Evolutionary conservation across 2,113 vertebrate species (phyloP).

Genomic region (Megatriorchis doriae): DNA sequence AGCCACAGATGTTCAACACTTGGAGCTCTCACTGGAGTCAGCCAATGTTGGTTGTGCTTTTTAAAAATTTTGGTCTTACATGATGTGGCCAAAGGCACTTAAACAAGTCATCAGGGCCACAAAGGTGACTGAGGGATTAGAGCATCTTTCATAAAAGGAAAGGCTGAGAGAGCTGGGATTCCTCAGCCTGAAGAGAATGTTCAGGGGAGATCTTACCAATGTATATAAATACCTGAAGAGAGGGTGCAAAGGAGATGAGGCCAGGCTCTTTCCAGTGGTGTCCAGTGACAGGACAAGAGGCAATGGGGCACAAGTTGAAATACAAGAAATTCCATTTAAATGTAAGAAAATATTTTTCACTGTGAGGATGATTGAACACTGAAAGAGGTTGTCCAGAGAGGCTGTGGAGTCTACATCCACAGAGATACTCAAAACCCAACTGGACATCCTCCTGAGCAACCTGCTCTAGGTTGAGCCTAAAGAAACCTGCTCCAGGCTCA

Average conservation of each 20-base stretch:
- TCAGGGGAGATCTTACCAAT: neutral
- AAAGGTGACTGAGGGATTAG: neutral
- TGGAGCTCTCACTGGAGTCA: neutral
- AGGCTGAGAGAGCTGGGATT: neutral
- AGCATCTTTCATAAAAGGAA: neutral
- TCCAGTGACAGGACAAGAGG: neutral
- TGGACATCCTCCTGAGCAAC: neutral
- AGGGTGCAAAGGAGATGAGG: neutral
- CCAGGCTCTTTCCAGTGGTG: neutral
- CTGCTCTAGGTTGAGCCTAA: neutral
- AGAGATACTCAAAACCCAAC: neutral
- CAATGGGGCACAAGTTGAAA: neutral
- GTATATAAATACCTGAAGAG: neutral
- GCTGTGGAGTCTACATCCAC: neutral
- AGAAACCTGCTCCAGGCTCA: neutral
- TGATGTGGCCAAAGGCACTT: neutral
- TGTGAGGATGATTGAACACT: neutral
- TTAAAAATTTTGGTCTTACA: neutral
- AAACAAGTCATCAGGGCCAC: neutral
- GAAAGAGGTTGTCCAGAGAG: neutral
- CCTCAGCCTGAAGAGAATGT: neutral
- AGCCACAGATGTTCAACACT: neutral
- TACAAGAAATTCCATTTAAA: neutral
- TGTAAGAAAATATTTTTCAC: neutral
- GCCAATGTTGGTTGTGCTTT: neutral